Evolutionary conservation across 2,113 vertebrate genomes (phyloP).

Genomic region (Drymodes brunneopygia): DNA sequence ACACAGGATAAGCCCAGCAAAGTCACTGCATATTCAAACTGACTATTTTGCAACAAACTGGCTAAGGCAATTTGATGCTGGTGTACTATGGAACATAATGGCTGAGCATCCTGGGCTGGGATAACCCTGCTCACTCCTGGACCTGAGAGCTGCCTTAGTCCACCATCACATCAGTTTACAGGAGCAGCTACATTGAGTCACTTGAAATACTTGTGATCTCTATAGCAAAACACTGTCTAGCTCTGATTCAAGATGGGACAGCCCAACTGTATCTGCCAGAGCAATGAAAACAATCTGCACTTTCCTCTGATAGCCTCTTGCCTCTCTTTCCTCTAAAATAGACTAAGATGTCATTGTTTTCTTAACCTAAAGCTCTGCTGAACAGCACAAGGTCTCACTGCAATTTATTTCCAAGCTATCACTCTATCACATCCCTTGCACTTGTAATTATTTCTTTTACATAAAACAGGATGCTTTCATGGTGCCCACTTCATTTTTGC

Average conservation of each 20-base stretch:
- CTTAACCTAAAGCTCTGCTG: conserved; percentile 24
- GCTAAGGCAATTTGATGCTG: background rate
- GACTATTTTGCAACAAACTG: background rate
- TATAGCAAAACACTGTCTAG: background rate
- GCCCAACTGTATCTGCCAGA: background rate
- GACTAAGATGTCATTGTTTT: conserved; percentile 1
- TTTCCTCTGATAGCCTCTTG: background rate
- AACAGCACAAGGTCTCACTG: conserved; percentile 20
- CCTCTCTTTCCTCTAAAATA: background rate
- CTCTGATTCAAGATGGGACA: background rate
- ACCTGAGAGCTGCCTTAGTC: background rate
- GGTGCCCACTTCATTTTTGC: conserved; percentile 50
- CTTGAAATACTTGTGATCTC: background rate
- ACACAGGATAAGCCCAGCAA: background rate
- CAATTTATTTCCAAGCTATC: conserved; percentile 62
- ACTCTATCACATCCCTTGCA: conserved; percentile 42
- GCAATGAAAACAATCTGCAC: background rate
- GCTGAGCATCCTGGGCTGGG: background rate
- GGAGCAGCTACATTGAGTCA: background rate
- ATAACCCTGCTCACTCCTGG: background rate
- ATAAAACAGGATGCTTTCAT: conserved; percentile 28
- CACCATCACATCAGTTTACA: background rate
- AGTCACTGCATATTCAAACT: background rate
- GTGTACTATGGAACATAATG: background rate
- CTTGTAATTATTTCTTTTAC: conserved; percentile 69